Conservation (phyloP, 2,113 vertebrate species). For the Psettodes erumei region DNA sequence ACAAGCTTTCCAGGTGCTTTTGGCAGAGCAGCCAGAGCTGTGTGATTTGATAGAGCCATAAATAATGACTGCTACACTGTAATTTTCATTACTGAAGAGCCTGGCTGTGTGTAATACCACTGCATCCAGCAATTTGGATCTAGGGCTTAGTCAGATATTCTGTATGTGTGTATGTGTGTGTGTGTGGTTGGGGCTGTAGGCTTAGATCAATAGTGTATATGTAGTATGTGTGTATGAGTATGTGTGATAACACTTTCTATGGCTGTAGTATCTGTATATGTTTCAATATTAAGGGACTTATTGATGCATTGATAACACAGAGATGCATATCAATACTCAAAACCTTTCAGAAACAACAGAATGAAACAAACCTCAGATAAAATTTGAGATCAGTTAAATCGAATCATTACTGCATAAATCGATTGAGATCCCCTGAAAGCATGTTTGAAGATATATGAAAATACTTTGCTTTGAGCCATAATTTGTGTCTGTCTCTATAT, state of each 20-base stretch:
- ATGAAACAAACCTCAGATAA: too few species aligned
- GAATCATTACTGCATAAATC: too few species aligned
- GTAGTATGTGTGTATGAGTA: too few species aligned
- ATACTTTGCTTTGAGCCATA: too few species aligned
- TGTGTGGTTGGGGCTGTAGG: background rate
- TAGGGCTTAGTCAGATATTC: constrained; percentile 16
- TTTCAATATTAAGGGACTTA: background rate
- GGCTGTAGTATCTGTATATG: background rate
- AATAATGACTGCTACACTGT: constrained; percentile 71
- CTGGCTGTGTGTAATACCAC: constrained; percentile 36
- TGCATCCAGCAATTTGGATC: constrained; percentile 48
- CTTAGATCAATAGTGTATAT: constrained; percentile 18
- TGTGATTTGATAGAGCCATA: constrained; percentile 53
- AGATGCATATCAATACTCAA: constrained; percentile 1
- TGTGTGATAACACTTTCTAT: background rate
- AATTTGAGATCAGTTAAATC: too few species aligned
- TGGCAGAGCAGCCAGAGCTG: constrained; percentile 5
- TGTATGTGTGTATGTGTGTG: constrained; percentile 7
- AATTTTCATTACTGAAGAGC: constrained; percentile 77
- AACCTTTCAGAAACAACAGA: background rate
- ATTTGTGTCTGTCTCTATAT: too few species aligned
- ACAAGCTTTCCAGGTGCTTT: constrained; percentile 52
- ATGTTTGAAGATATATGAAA: too few species aligned
- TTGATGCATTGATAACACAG: background rate
- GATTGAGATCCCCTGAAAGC: too few species aligned